Evolutionary conservation across 2,797 vertebrate genomes (phyloP).

Genomic region (Kryptopterus vitreolus): DNA sequence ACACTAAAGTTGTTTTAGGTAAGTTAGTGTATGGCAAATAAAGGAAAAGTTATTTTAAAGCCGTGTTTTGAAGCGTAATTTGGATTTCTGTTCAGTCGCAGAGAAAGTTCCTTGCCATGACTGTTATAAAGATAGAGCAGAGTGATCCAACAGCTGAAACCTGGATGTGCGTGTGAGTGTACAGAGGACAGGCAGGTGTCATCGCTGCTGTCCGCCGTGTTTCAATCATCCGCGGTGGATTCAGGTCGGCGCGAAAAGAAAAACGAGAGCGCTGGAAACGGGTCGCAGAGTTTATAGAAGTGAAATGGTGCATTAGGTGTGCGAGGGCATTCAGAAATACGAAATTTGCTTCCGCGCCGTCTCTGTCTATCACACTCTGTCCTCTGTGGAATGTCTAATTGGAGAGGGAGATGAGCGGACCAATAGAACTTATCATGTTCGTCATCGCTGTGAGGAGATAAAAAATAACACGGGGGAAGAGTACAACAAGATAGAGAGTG

Average conservation of each 20-base stretch:
- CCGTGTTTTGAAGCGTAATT: not conserved
- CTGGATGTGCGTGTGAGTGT: not conserved
- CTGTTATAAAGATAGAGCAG: not conserved
- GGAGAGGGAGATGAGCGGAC: constrained; percentile 54
- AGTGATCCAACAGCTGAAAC: constrained; percentile 8
- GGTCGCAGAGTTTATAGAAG: constrained; percentile 9
- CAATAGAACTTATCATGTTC: constrained; percentile 67
- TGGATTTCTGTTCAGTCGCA: not conserved
- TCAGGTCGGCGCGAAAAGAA: not conserved
- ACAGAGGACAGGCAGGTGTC: not conserved
- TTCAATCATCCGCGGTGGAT: not conserved
- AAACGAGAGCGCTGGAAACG: not conserved
- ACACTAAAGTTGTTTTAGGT: not conserved
- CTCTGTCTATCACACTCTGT: constrained; percentile 30
- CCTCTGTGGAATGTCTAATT: constrained; percentile 57
- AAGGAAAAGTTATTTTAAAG: not conserved
- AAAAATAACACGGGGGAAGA: constrained; percentile 59
- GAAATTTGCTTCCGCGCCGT: not conserved
- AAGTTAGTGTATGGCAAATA: not conserved
- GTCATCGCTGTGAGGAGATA: constrained; percentile 64
- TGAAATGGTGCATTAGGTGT: not conserved
- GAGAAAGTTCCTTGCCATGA: not conserved
- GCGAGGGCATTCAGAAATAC: not conserved
- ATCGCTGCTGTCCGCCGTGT: not conserved
- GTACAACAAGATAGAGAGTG: not conserved